phyloP scores from a whole-genome alignment of 2,888 invertebrate species.

The Tenodera sinensis region DNA sequence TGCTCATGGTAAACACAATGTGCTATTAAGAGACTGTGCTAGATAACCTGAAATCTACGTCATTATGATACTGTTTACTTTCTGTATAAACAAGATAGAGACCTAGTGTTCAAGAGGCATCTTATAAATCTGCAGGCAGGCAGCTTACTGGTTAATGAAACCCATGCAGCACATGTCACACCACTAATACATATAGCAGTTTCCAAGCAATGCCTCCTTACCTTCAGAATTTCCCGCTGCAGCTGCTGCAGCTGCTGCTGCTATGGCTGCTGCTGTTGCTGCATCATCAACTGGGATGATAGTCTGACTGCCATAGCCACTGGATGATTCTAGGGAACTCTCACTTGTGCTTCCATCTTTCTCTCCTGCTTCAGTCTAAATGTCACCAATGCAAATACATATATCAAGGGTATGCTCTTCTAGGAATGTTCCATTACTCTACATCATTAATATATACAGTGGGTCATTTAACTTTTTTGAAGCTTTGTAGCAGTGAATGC shows the following conservation, averaged over 20 bases:
- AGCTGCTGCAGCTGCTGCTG: not conserved
- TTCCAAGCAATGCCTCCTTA: not conserved
- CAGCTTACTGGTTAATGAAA: not conserved
- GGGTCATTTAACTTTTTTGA: too few relatives aligned
- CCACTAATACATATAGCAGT: not conserved
- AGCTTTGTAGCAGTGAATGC: too few relatives aligned
- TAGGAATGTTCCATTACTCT: too few relatives aligned
- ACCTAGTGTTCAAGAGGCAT: not conserved
- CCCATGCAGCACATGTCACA: not conserved
- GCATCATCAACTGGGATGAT: constrained; percentile 53
- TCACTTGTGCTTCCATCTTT: constrained; percentile 62
- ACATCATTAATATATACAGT: too few relatives aligned
- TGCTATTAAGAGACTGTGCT: too few relatives aligned
- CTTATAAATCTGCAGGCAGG: not conserved
- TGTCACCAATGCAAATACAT: not conserved
- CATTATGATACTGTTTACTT: not conserved
- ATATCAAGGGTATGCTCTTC: not conserved
- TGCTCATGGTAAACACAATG: too few relatives aligned
- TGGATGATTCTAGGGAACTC: constrained; percentile 70
- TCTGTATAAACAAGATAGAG: not conserved
- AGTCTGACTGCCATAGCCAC: constrained; percentile 74
- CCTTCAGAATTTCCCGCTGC: constrained; percentile 4
- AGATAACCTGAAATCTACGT: too few relatives aligned
- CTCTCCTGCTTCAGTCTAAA: constrained; percentile 29
- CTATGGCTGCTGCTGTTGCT: constrained; percentile 13